Base-by-base conservation (phyloP, 2,113 vertebrate genomes). In the Casuarius casuarius region DNA sequence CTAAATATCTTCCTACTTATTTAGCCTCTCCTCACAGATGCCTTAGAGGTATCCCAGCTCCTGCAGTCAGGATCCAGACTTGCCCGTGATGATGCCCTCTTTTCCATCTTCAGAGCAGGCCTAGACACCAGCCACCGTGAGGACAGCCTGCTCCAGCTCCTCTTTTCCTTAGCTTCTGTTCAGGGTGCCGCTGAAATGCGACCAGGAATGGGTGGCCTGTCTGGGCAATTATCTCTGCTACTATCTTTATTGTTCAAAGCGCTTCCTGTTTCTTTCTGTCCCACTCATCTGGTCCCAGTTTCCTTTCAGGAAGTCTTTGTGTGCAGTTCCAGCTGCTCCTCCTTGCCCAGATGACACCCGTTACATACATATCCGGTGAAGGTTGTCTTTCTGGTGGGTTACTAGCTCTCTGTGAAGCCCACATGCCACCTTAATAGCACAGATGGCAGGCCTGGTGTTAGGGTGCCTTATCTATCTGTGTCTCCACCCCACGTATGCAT, bases 1-100 rank as follows among this genome's bases (percentile, higher is more conserved):
- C 79, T 28, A 65, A 73, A 22, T 40, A 23, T 19, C 5, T 88
- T 87, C 5, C 13, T 3, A 25, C 2, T 72, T 78, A 12, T 29
- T 71, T n/a, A 58, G 25, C 11, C 25, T 73, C 66, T 93, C 26
- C 28, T 90, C 25, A 29, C 40, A 38, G 46, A 26, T 8, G 51
- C 5, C 7, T 66, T 38, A 22, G 38, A 70, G 2, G 2, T 77
- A 9, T 84, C 29, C 4, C 22, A 87, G 16, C 20, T 67, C 9
- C 51, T 63, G 31, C 8, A 81, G 29, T 40, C 42, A n/a, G 7
- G 2, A 1, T 82, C 38, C 7, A 46, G 31, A 25, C 13, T 59
- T 84, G 8, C 11, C 10, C 4, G 9, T 2, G 0, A 0, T n/a
- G 5, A 4, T n/a, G 18, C 5, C 77, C 1, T 48, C 11, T 54